These are phyloP conservation scores for Solenopsis fugax DNA, from an alignment of 1,140 invertebrate genomes.

Conservation along the genomic window DNA sequence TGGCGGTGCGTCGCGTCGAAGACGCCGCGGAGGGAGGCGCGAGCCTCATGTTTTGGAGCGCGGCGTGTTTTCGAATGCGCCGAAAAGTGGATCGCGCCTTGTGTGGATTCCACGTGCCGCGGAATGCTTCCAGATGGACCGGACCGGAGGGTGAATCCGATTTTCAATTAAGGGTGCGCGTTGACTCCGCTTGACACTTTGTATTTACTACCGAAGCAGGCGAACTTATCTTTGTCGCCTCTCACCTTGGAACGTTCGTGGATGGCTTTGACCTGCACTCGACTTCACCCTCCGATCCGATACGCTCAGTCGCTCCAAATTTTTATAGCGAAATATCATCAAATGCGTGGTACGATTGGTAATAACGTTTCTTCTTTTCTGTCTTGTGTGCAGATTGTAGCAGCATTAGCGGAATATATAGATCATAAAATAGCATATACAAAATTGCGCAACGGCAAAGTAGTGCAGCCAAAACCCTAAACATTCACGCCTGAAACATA, in stretches of 20 bases:
- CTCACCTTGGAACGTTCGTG: background rate
- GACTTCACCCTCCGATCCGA: background rate
- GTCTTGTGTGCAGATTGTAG: slow-evolving; percentile 27
- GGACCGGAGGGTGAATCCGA: background rate
- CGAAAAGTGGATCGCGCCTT: slow-evolving; percentile 1
- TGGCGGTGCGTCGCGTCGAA: background rate
- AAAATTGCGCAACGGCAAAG: slow-evolving; percentile 6
- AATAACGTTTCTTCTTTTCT: background rate
- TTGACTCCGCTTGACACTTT: background rate
- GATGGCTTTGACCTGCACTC: background rate
- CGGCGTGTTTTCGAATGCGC: background rate
- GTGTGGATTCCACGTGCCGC: background rate
- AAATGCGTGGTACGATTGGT: background rate
- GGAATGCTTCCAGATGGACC: background rate
- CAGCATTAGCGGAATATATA: background rate
- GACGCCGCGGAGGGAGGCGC: background rate
- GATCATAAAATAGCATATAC: background rate
- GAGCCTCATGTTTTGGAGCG: background rate
- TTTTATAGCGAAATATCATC: background rate
- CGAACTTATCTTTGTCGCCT: no score
- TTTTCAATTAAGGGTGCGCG: background rate
- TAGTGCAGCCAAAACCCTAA: slow-evolving; percentile 41
- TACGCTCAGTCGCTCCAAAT: background rate
- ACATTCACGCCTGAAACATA: slow-evolving; percentile 64
- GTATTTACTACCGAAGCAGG: background rate